Conservation (phyloP, 37 sponge, comb jelly and placozoan genomes). For the Cliona cf. orientalis region DNA sequence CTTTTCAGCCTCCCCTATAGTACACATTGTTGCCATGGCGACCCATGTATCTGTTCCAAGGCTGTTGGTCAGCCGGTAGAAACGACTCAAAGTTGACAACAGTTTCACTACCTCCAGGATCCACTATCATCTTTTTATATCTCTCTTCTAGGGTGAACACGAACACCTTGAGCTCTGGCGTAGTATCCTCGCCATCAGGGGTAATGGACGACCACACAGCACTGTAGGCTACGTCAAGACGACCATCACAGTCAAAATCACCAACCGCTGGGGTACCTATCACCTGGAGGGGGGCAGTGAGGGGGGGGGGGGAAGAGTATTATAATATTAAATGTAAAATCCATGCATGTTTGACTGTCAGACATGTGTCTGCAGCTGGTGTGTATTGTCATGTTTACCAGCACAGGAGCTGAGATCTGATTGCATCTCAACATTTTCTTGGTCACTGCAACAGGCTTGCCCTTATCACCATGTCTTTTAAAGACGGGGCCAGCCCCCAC, state of each 20-base stretch:
- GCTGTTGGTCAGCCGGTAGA: conserved; percentile 51
- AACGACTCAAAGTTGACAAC: conserved; percentile 48
- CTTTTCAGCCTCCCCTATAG: too few species aligned
- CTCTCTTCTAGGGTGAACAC: conserved; percentile 45
- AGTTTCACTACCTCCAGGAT: conserved; percentile 22
- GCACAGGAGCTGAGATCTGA: conserved; percentile 14
- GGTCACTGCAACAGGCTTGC: too few species aligned
- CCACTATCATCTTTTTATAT: conserved; percentile 15
- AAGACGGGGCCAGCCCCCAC: too few species aligned
- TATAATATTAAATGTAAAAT: background rate
- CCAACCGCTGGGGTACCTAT: conserved; percentile 33
- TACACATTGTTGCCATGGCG: conserved; percentile 31
- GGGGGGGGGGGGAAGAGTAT: too few species aligned
- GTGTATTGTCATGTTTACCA: too few species aligned
- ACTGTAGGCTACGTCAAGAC: conserved; percentile 45
- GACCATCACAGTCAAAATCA: conserved; percentile 66
- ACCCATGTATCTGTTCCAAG: conserved; percentile 84
- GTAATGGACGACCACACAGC: conserved; percentile 10
- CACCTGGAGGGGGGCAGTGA: background rate
- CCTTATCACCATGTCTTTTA: too few species aligned
- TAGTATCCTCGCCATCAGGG: background rate
- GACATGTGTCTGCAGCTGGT: background rate
- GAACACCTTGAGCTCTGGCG: too few species aligned
- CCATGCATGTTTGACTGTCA: too few species aligned
- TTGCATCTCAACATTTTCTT: conserved; percentile 1